Evolutionary conservation across 2,113 vertebrate species (phyloP).

Genomic region (Sus scrofa): T2T-Sscrofa CM000812.6:284333501-284334000

Average conservation of each 20-base stretch:
- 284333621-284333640: neutral
- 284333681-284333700: neutral
- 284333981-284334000: neutral
- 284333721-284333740: rapidly evolving
- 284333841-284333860: too few relatives aligned
- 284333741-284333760: neutral
- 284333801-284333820: neutral
- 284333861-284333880: too few relatives aligned
- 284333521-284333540: neutral
- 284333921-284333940: too few relatives aligned
- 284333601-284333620: neutral
- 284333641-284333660: neutral
- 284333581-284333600: neutral
- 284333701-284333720: neutral
- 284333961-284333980: neutral
- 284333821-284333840: too few relatives aligned
- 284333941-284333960: too few relatives aligned
- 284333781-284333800: neutral
- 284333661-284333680: neutral
- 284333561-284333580: neutral
- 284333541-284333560: neutral
- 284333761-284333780: rapidly evolving
- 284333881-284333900: too few relatives aligned
- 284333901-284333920: too few relatives aligned
- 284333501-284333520: neutral